Conservation (phyloP, 2,113 vertebrate species). For the Xenotilapia flavipinnis region DNA sequence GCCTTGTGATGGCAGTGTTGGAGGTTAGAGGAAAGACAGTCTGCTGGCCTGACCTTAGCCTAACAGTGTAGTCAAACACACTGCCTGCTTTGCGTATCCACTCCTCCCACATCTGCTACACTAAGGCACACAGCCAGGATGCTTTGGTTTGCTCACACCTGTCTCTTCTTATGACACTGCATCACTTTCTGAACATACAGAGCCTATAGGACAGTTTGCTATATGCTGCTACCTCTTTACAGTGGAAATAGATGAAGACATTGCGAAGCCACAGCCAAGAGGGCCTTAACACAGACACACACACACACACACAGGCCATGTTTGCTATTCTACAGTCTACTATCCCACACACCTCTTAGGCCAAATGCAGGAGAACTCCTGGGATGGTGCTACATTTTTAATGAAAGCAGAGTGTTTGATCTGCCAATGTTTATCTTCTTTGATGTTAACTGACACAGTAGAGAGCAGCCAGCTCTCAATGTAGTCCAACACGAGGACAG, state of each 20-base stretch:
- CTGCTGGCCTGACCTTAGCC: slow-evolving; percentile 35
- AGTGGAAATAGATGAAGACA: slow-evolving; percentile 23
- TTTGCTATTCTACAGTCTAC: slow-evolving; percentile 14
- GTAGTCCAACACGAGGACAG: slow-evolving; percentile 67
- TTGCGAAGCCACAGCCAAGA: slow-evolving; percentile 28
- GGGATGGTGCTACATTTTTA: slow-evolving; percentile 46
- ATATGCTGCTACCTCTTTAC: slow-evolving; percentile 19
- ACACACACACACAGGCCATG: not conserved
- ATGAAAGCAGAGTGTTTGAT: slow-evolving; percentile 54
- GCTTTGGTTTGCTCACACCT: not conserved
- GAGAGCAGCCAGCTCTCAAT: slow-evolving; percentile 19
- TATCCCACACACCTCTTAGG: slow-evolving; percentile 39
- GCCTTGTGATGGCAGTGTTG: slow-evolving; percentile 32
- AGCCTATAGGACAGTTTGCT: slow-evolving; percentile 17
- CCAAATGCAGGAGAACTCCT: slow-evolving; percentile 29
- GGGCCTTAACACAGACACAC: not conserved
- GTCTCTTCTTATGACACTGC: not conserved
- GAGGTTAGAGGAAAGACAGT: slow-evolving; percentile 67
- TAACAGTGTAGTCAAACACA: not conserved
- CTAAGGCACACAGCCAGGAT: not conserved
- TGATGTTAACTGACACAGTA: slow-evolving; percentile 50
- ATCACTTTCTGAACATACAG: slow-evolving; percentile 26
- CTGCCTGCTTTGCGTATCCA: not conserved
- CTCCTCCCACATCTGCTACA: not conserved
- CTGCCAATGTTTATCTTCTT: slow-evolving; percentile 53